Percentiles rank a stretch among this genome's conserved stretches.
These are phyloP conservation scores for Nasonia oneida DNA, from an alignment of 2,888 invertebrate genomes.

Conservation along the genomic window DNA sequence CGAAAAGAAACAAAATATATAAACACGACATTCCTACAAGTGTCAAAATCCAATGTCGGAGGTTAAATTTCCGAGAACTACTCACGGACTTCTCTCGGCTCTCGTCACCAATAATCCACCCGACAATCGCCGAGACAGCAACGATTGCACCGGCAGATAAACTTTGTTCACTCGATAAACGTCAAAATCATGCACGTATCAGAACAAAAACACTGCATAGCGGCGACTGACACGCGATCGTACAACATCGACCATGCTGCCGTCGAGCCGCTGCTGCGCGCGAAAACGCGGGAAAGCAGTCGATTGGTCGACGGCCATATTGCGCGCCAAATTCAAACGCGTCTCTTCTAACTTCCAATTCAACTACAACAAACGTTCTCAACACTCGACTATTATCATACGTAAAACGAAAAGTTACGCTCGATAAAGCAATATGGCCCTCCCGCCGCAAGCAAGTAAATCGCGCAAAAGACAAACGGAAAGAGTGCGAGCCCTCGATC, in stretches of 20 bases:
- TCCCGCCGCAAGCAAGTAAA: neutral
- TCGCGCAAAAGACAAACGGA: neutral
- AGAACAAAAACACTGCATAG: slow-evolving; percentile 1
- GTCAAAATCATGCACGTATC: neutral
- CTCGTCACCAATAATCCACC: neutral
- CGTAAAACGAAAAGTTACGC: too few relatives aligned
- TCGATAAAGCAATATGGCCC: neutral
- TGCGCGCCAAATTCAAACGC: slow-evolving; percentile 40
- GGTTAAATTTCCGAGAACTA: slow-evolving; percentile 4
- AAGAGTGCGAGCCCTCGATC: neutral
- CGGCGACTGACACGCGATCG: neutral
- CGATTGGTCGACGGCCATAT: slow-evolving; percentile 9
- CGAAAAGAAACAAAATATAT: neutral
- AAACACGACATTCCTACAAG: slow-evolving; percentile 31
- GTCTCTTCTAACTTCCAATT: neutral
- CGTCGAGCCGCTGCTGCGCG: neutral
- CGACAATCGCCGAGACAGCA: too few relatives aligned
- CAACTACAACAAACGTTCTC: too few relatives aligned
- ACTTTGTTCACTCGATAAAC: neutral
- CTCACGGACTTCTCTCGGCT: neutral
- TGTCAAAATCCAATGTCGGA: neutral
- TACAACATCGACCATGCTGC: neutral
- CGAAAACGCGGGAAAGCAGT: slow-evolving; percentile 38
- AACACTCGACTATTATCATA: neutral
- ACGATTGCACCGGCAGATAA: neutral